phyloP scores from a whole-genome alignment of 2,797 vertebrate genomes.

The Falco cherrug region DNA sequence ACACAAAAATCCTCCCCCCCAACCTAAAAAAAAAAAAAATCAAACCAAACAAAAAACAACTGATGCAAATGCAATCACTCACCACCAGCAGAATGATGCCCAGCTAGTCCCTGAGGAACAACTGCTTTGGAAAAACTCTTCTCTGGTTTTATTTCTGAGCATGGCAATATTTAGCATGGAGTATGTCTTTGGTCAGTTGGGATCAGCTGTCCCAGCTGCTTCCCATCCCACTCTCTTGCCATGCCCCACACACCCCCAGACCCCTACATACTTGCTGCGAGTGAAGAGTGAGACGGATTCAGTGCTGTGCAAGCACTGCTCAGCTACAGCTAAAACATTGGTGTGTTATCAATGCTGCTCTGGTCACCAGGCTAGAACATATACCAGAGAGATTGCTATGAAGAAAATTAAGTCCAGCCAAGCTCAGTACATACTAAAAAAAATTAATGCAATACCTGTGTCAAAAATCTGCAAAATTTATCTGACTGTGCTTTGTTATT shows the following conservation, averaged over 20 bases:
- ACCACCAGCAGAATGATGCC: not conserved
- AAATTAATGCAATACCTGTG: not conserved
- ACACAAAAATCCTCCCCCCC: not conserved
- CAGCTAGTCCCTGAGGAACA: not conserved
- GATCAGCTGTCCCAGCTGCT: not conserved
- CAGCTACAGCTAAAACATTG: not conserved
- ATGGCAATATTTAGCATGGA: not conserved
- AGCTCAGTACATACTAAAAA: not conserved
- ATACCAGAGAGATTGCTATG: not conserved
- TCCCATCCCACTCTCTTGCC: not conserved
- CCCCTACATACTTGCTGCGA: rapidly evolving
- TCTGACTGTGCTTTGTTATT: not conserved
- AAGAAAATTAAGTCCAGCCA: not conserved
- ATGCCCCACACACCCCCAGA: no score
- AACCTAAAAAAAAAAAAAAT: not conserved
- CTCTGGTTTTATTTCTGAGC: not conserved
- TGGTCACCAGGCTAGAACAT: not conserved
- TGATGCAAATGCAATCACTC: not conserved
- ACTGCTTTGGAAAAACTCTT: not conserved
- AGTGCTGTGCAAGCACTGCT: not conserved
- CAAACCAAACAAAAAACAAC: not conserved
- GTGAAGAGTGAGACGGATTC: not conserved
- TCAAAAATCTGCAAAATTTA: not conserved
- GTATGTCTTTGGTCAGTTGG: not conserved
- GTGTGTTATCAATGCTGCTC: not conserved